Conservation (phyloP, 2,888 invertebrate species). For the Diarsia rubi region DNA sequence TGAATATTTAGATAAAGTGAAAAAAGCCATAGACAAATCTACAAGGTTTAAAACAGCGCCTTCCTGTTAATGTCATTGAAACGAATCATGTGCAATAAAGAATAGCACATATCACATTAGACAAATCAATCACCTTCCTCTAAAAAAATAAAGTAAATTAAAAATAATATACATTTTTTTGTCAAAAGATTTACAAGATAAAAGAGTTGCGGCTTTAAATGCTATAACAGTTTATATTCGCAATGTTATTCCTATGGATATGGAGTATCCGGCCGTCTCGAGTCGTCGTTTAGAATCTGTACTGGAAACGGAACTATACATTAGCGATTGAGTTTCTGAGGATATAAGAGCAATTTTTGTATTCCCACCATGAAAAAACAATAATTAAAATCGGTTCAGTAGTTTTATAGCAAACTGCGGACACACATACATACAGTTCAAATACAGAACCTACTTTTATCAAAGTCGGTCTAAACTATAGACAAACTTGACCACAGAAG, state of each 20-base stretch:
- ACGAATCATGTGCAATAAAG: not conserved
- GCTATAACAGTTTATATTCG: conserved; percentile 43
- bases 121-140: conserved; percentile 18
- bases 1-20: not conserved
- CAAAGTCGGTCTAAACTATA: not conserved
- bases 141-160: conserved; percentile 14
- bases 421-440: not conserved
- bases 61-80: not conserved
- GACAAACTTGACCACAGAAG: too few relatives aligned
- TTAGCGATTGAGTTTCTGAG: conserved; percentile 45
- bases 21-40: not conserved
- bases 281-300: conserved; percentile 60
- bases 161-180: conserved; percentile 42
- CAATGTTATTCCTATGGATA: conserved; percentile 64
- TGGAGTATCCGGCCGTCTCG: conserved; percentile 59
- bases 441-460: not conserved
- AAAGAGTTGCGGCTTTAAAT: conserved; percentile 46
- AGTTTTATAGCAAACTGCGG: not conserved
- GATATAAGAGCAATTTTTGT: not conserved
- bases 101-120: conserved; percentile 22
- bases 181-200: conserved; percentile 29
- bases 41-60: not conserved
- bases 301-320: conserved; percentile 43
- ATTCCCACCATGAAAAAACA: not conserved
- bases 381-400: not conserved